Conservation (phyloP, 2,113 vertebrate species). For the Lucifuga dentata region DNA sequence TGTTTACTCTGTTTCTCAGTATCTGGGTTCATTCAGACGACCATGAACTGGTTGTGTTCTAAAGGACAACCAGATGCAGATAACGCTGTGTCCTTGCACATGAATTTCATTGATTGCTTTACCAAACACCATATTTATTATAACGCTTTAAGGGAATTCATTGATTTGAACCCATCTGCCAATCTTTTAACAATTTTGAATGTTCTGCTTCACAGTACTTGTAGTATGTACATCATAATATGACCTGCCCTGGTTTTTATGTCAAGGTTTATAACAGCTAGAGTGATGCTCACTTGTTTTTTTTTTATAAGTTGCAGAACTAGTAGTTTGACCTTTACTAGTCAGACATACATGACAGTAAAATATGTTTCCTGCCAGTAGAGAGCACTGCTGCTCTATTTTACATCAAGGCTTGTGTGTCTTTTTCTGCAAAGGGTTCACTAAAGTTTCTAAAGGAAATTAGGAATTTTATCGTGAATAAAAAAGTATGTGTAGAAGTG, state of each 20-base stretch:
- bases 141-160: not conserved
- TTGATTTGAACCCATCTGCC: not conserved
- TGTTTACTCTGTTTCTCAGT: constrained; percentile 64
- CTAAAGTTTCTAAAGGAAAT: not conserved
- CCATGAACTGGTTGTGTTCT: constrained; percentile 68
- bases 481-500: not conserved
- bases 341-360: no score
- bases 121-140: constrained; percentile 25
- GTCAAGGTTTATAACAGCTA: no score
- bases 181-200: not conserved
- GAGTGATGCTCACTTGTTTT: no score
- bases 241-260: no score
- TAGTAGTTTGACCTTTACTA: no score
- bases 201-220: no score
- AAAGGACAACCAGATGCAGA: constrained; percentile 65
- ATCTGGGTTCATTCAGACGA: constrained; percentile 60
- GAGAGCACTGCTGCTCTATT: constrained; percentile 55
- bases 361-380: constrained; percentile 43
- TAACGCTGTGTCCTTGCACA: constrained; percentile 48
- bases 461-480: not conserved
- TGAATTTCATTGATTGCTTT: constrained; percentile 41
- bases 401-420: not conserved
- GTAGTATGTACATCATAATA: no score
- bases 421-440: not conserved
- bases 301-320: no score